Conservation (phyloP, 1,140 invertebrate species). For the Trypoxylus dichotomus region DNA sequence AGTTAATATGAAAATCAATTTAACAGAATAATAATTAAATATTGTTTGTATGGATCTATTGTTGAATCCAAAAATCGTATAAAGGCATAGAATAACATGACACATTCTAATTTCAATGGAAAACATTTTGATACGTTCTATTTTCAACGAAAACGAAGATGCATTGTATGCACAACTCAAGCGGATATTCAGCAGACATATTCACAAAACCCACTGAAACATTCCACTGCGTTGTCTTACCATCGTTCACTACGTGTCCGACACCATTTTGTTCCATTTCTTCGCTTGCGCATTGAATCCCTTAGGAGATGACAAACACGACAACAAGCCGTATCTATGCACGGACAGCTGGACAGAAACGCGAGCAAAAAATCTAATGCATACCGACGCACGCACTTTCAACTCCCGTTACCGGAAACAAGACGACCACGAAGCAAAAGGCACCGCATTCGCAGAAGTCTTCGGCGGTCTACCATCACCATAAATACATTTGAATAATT, state of each 20-base stretch:
- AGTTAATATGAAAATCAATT: too few species aligned
- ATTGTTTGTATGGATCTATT: too few species aligned
- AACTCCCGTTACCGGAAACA: slow-evolving; percentile 21
- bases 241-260: neutral
- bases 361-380: neutral
- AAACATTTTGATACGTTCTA: too few species aligned
- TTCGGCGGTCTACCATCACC: neutral
- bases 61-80: too few species aligned
- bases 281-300: neutral
- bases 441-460: neutral
- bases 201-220: neutral
- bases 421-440: slow-evolving; percentile 3
- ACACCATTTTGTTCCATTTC: neutral
- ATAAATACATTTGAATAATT: slow-evolving; percentile 30
- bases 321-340: slow-evolving; percentile 3
- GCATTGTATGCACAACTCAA: too few species aligned
- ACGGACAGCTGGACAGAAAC: neutral
- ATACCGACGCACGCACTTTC: neutral
- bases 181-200: too few species aligned
- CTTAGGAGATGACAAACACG: slow-evolving; percentile 14
- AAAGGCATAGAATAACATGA: too few species aligned
- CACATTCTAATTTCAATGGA: too few species aligned
- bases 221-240: neutral
- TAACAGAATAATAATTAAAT: too few species aligned
- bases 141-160: too few species aligned